phyloP scores from a whole-genome alignment of 2,113 vertebrate genomes.

The Morone chrysops region DNA sequence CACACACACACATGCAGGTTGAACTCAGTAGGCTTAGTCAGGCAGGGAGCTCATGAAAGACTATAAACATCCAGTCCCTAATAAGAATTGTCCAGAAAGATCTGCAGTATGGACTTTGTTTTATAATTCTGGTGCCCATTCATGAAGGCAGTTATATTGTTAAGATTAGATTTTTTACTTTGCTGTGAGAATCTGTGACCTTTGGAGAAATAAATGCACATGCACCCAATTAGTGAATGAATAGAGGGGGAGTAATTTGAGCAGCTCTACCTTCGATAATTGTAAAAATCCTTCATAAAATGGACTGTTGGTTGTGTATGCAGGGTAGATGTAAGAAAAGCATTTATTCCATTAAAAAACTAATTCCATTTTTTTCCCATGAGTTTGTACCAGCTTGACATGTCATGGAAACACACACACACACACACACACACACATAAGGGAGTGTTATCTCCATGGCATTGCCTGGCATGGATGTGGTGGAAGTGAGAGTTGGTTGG shows the following conservation, averaged over 20 bases:
- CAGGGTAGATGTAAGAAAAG: not conserved
- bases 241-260: not conserved
- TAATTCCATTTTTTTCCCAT: not conserved
- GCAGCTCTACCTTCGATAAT: not conserved
- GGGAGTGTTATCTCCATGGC: slow-evolving; percentile 6
- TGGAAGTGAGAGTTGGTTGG: slow-evolving; percentile 18
- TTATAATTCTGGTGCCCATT: slow-evolving; percentile 31
- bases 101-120: slow-evolving; percentile 28
- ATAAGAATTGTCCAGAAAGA: slow-evolving; percentile 46
- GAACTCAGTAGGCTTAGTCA: slow-evolving; percentile 50
- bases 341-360: not conserved
- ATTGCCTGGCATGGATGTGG: slow-evolving; percentile 12
- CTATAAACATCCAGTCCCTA: slow-evolving; percentile 23
- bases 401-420: slow-evolving; percentile 10
- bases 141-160: slow-evolving; percentile 6
- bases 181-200: not conserved
- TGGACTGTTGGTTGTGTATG: not conserved
- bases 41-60: slow-evolving; percentile 33
- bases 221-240: not conserved
- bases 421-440: slow-evolving; percentile 6
- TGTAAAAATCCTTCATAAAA: not conserved
- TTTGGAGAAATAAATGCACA: slow-evolving; percentile 1
- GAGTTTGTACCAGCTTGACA: not conserved
- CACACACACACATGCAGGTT: slow-evolving; percentile 31
- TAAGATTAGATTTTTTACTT: slow-evolving; percentile 7